Conservation (phyloP, 2,888 invertebrate species). For the Deilephila elpenor region DNA sequence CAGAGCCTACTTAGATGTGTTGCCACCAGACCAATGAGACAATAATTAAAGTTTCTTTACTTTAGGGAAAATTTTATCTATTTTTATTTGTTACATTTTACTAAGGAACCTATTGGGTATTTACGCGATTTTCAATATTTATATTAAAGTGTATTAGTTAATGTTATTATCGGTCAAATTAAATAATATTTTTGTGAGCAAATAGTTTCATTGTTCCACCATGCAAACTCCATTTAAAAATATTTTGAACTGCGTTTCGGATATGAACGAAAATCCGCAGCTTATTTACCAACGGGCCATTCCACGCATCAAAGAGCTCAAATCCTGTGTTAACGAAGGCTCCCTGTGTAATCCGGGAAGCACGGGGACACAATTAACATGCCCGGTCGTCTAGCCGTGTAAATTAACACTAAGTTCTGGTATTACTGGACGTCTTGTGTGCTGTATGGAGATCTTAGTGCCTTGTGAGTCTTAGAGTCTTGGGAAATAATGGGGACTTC, state of each 20-base stretch:
- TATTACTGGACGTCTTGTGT: slow-evolving; percentile 28
- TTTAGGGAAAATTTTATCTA: too few relatives aligned
- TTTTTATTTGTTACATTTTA: too few relatives aligned
- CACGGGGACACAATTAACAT: slow-evolving; percentile 65
- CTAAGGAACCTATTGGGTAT: too few relatives aligned
- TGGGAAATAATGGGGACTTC: background rate
- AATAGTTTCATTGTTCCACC: too few relatives aligned
- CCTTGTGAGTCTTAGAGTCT: background rate
- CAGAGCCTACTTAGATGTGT: too few relatives aligned
- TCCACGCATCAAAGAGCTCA: slow-evolving; percentile 59
- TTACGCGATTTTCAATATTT: too few relatives aligned
- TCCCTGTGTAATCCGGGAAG: slow-evolving; percentile 58
- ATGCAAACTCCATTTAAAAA: too few relatives aligned
- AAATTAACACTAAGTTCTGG: slow-evolving; percentile 29
- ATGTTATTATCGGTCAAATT: too few relatives aligned
- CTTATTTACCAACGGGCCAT: slow-evolving; percentile 39
- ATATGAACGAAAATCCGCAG: slow-evolving; percentile 35
- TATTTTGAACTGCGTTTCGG: background rate
- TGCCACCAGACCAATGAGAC: too few relatives aligned
- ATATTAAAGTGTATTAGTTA: too few relatives aligned
- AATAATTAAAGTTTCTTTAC: too few relatives aligned
- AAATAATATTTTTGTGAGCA: too few relatives aligned
- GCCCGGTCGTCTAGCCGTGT: slow-evolving; percentile 47
- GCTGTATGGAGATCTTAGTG: slow-evolving; percentile 16
- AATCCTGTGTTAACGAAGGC: slow-evolving; percentile 72